Base-by-base conservation (phyloP, 2,113 vertebrate species). In the Pseudopodoces humilis region DNA sequence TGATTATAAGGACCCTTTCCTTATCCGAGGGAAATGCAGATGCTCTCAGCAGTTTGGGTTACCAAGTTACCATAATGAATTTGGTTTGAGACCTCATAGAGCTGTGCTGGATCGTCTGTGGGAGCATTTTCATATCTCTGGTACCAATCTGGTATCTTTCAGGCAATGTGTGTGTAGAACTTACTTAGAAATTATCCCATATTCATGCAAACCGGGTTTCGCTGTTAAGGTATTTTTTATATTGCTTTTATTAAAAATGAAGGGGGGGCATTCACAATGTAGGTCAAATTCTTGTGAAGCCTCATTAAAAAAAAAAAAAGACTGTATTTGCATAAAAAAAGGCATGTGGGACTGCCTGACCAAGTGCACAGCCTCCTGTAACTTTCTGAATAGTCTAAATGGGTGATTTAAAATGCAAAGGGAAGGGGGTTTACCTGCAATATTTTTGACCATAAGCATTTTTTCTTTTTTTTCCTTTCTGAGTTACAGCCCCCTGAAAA, bases 361-460 rank as follows among this genome's bases (percentile, higher is more conserved):
- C 1, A 65, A 95, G 70, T 58, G 65, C 46, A 30, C 46, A 69
- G 74, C 21, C 35, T 94, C 69, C 37, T 84, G 22, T 64, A 95
- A 95, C 95, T 97, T 96, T 95, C 33, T 65, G 78, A 69, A 41
- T 35, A 28, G 17, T 81, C 25, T 55, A 39, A 55, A 56, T 72
- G 43, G 37, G 7, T 52, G 21, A 37, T 80, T 85, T 35, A 53
- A 55, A 69, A 74, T 50, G 50, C 37, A 11, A 13, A 60, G 53
- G 37, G 53, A 41, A 15, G 35, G 27, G 33, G 22, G 3, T 10
- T 77, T 71, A 83, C 88, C 85, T 70, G 33, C 17, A 21, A 1
- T 68, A 46, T 67, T 80, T 94, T 72, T 59, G 64, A 15, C 55
- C 59, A 3, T 5, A 28, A 91, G n/a, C 37, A 41, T 7, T 64